Conservation (phyloP, 2,113 vertebrate species). For the Amphilophus citrinellus region DNA sequence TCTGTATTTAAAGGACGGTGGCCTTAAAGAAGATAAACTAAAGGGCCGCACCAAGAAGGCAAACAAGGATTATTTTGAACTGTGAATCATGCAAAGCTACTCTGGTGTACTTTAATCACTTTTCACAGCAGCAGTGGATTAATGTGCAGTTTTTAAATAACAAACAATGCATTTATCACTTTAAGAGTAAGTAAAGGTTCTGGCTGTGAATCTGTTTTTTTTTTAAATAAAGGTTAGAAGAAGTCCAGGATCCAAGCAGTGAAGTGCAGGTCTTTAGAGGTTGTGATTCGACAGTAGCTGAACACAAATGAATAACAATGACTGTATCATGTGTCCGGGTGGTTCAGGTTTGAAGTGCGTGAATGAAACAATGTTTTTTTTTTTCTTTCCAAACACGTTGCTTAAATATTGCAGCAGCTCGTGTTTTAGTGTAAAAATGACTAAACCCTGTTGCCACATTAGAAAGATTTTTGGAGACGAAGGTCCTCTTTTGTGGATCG, state of each 20-base stretch:
- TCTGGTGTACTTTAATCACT: not conserved
- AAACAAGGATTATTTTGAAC: not conserved
- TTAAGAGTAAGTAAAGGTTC: not conserved
- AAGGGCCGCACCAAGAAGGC: not conserved
- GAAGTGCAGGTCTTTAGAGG: not conserved
- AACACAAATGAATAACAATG: not conserved
- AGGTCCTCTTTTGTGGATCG: not conserved
- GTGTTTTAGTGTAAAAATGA: not conserved
- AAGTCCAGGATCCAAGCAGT: not conserved
- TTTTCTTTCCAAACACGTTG: not conserved
- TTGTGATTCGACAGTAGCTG: not conserved
- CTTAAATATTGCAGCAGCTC: not conserved
- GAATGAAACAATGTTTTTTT: not conserved
- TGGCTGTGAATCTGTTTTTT: not conserved
- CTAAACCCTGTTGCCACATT: not conserved
- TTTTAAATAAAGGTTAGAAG: not conserved
- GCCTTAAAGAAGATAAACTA: conserved; percentile 2
- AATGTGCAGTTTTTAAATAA: no score
- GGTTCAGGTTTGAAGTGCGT: not conserved
- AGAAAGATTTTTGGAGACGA: not conserved
- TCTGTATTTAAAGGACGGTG: not conserved
- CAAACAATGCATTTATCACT: not conserved
- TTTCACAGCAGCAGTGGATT: no score
- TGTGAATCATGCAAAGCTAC: not conserved
- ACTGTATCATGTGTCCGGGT: not conserved